Conservation (phyloP, 2,113 vertebrate genomes). For the Corythoichthys haematopterus region DNA sequence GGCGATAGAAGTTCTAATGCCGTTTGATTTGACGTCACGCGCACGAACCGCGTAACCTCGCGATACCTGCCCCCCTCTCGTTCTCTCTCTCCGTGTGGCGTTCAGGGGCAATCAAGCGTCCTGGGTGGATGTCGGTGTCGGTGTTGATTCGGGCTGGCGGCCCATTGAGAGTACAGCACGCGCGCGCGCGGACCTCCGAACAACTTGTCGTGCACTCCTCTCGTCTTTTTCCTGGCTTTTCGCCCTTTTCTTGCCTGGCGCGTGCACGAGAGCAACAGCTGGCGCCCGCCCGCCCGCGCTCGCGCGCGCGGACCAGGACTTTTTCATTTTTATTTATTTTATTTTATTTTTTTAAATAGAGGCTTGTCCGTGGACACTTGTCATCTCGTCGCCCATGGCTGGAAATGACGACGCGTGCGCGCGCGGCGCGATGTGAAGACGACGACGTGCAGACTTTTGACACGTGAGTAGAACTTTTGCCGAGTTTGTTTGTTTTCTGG, state of each 20-base stretch:
- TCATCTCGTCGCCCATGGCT: neutral
- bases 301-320: neutral
- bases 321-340: neutral
- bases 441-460: conserved; percentile 3
- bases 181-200: conserved; percentile 19
- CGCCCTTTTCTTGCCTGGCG: neutral
- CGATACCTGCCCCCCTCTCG: conserved; percentile 25
- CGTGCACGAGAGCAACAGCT: neutral
- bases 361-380: neutral
- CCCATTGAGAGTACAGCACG: conserved; percentile 15
- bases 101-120: conserved; percentile 55
- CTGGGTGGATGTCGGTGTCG: conserved; percentile 35
- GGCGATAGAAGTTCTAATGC: neutral
- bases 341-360: too few relatives aligned
- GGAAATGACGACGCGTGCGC: neutral
- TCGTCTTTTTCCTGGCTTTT: neutral
- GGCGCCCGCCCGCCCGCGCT: neutral
- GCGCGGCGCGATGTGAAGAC: neutral
- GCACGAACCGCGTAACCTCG: conserved; percentile 45
- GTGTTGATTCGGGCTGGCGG: conserved; percentile 34
- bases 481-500: neutral
- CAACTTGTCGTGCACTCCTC: neutral
- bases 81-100: conserved; percentile 7
- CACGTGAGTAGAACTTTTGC: conserved; percentile 8
- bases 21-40: conserved; percentile 25